Base-by-base conservation (phyloP, 2,888 invertebrate species). In the Synergus laeviventris region DNA sequence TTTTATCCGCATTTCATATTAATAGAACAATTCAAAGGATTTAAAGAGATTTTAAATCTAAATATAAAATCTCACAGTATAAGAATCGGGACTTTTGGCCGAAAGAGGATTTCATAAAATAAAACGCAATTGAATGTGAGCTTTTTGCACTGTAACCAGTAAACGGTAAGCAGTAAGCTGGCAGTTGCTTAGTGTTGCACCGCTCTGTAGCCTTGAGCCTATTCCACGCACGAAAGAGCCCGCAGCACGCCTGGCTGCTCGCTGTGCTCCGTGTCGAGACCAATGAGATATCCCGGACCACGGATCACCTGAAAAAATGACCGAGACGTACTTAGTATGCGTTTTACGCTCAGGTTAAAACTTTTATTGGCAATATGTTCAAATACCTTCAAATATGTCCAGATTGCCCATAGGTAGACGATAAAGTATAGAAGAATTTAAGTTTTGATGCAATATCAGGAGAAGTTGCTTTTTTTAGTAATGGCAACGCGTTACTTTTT, bases 161-260 rank as follows among this genome's bases (percentile, higher is more conserved):
- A 80, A 77, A 81, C 79, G 77, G 81, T 81, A 82, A 84, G 84
- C 81, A 85, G 84, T 81, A 83, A 79, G 81, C 80, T 82, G 80
- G 77, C 77, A 74, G 73, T 62, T 56, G 45, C 76, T 75, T 74
- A 64, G 60, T 49, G 79, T 75, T 78, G 78, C 81, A 74, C 78
- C 74, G 81, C 83, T 85, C 83, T 85, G 86, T 88, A 91, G 91
- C 91, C 91, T 91, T 91, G 91, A 90, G 90, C 91, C 89, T 90
- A 91, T 91, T 91, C 90, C 90, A 91, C 90, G 91, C 90, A 91
- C 91, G 89, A 91, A 88, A 91, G 91, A 87, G 87, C 88, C 87
- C 89, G 85, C 87, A 88, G 87, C 88, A 90, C 89, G 90, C 89
- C 89, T 90, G 86, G 89, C 87, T 89, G 90, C 88, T 86, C 87